phyloP scores from a whole-genome alignment of 2,888 invertebrate species.

The Epirrita christyi region DNA sequence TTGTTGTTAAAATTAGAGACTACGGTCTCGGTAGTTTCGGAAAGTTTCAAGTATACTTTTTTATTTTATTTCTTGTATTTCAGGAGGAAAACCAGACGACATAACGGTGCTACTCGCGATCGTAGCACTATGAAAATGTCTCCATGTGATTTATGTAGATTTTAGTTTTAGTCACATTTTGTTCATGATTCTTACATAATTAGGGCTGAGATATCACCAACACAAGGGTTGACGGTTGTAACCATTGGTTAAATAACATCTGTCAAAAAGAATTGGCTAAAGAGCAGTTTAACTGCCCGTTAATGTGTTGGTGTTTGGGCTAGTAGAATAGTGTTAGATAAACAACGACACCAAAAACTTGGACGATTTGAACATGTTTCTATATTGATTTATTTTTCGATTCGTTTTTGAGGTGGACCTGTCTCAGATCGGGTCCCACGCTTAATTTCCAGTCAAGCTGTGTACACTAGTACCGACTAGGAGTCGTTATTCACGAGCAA shows the following conservation, averaged over 20 bases:
- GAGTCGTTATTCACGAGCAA: conserved; percentile 49
- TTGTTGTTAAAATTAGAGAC: too few species aligned
- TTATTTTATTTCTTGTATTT: conserved; percentile 32
- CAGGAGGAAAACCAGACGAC: conserved; percentile 99
- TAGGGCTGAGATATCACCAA: conserved; percentile 16
- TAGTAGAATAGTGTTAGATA: conserved; percentile 60
- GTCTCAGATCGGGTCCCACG: background rate
- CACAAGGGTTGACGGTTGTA: too few species aligned
- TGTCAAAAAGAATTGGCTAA: too few species aligned
- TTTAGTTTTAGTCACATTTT: conserved; percentile 60
- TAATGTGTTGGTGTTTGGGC: background rate
- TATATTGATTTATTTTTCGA: conserved; percentile 28
- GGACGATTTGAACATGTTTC: conserved; percentile 30
- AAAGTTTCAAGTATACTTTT: too few species aligned
- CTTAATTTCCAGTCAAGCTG: too few species aligned
- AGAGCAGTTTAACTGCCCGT: too few species aligned
- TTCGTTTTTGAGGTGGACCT: conserved; percentile 15
- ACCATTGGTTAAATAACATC: too few species aligned
- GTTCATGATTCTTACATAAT: conserved; percentile 60
- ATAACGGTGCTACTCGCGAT: conserved; percentile 98
- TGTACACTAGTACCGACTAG: conserved; percentile 25
- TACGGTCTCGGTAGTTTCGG: too few species aligned
- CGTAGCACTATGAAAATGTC: conserved; percentile 90
- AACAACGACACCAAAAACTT: conserved; percentile 73
- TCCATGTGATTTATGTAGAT: conserved; percentile 63